Base-by-base conservation (phyloP, 2,888 invertebrate genomes). In the Spialia ferax region DNA sequence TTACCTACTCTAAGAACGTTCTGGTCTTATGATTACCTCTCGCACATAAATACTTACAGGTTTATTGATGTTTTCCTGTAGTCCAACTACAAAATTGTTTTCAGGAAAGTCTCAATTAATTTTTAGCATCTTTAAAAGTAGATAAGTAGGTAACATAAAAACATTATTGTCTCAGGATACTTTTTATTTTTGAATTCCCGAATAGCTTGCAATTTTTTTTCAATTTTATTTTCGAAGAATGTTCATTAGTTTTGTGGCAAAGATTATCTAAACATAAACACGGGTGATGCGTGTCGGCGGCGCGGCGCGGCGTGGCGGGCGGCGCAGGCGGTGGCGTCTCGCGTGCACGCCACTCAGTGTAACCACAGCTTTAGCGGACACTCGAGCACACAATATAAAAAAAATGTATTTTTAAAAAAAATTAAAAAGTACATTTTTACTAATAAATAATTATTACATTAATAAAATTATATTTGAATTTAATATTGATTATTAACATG, bases 271-370 rank as follows among this genome's bases (percentile, higher is more conserved):
- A 66, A 60, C 60, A 26, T 66, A 66, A 66, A 66, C 66, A 66
- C 60, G 59, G 59, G 45, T 61, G 60, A 60, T 66, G 59, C 60
- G 60, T 66, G 60, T 54, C 60, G 57, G 50, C 77, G 82, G 78
- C 80, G 45, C 72, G 42, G 15, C n/a, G n/a, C n/a, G n/a, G n/a
- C n/a, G n/a, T n/a, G n/a, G n/a, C n/a, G n/a, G n/a, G n/a, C n/a
- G n/a, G n/a, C n/a, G 26, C 10, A 20, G 11, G 63, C 63, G 29
- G 72, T 74, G 71, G 69, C 71, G 60, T 23, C 57, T 87, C 82
- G 87, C 87, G 87, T 87, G 87, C 86, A 80, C 77, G 86, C 80
- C 87, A 83, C 78, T 87, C 87, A 85, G 71, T 71, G 69, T 74
- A 73, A 70, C 76, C 72, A 68, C 74, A 72, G 73, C 71, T 74